Evolutionary conservation across 2,888 invertebrate species (phyloP), one percentile per base, ranked within the genome.

Genomic region (Tetragonula carbonaria): DNA sequence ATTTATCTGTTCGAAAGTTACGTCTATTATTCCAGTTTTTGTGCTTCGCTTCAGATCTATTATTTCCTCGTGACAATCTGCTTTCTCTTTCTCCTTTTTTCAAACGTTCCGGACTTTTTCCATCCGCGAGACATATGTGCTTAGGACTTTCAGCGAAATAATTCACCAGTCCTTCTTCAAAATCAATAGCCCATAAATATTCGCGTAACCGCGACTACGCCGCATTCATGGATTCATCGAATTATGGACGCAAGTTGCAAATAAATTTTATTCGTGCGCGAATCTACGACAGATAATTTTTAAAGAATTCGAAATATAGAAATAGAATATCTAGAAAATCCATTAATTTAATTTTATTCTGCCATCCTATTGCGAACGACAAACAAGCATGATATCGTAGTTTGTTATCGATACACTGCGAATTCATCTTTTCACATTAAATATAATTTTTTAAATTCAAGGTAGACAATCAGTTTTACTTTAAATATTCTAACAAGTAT

Each of bases 1-100:
- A 90, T 90, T 89, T 88, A 90, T 87, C 79, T 72, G 84, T 78
- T 72, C 80, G 87, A 87, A 90, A 90, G 83, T 89, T 86, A 81
- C 89, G 86, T 84, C 87, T 87, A 88, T 88, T 88, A 87, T 88
- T 88, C 88, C 88, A 80, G 87, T 88, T 88, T 87, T 89, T 89
- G 71, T 82, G 81, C 78, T 18, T 82, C 79, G 82, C 72, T 68
- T 76, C 55, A 72, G 82, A 85, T 88, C 88, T 83, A 87, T 84
- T 84, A 87, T 85, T 88, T 88, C 82, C 70, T 84, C 82, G 84
- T 80, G 88, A 82, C 87, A 87, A 86, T 88, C 88, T 78, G 74
- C 84, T 87, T 83, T 81, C 85, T 84, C 81, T 68, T 72, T 23
- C 66, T 53, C 75, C 62, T 78, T 75, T 73, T 79, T 77, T 75